A percentile compares a stretch with the other conserved stretches of the same genome.
These are phyloP conservation scores for Rhabditoides inermis DNA, from an alignment of 2,888 invertebrate species.

Conservation along the genomic window DNA sequence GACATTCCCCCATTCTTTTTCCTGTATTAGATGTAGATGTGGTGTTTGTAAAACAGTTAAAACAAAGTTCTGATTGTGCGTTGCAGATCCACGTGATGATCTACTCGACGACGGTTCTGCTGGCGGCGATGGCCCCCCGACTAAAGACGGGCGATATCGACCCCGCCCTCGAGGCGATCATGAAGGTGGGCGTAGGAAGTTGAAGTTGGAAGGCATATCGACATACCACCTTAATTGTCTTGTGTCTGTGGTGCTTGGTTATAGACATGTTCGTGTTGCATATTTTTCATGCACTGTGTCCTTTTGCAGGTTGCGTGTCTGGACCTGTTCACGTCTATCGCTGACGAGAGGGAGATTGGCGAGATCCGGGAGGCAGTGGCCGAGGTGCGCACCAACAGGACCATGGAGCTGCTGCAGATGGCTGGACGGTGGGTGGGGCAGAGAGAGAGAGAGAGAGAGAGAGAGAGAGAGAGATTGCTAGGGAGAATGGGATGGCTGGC, in stretches of 20 bases:
- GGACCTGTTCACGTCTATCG: constrained; percentile 71
- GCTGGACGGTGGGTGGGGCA: too few relatives aligned
- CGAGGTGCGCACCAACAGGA: too few relatives aligned
- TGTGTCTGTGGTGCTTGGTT: too few relatives aligned
- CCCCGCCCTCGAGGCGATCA: constrained; percentile 67
- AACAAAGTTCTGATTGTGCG: not conserved
- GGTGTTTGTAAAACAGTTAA: not conserved
- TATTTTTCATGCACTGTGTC: not conserved
- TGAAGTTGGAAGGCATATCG: too few relatives aligned
- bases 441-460: too few relatives aligned
- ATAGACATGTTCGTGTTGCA: too few relatives aligned
- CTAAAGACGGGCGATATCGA: constrained; percentile 74
- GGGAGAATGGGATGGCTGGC: too few relatives aligned
- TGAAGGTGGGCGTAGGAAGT: constrained; percentile 65
- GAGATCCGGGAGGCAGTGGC: constrained; percentile 70
- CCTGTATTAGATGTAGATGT: not conserved
- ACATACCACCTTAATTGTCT: not conserved
- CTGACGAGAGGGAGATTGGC: constrained; percentile 83
- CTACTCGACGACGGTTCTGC: constrained; percentile 75
- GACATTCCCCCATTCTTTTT: not conserved
- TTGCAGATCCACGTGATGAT: constrained; percentile 74
- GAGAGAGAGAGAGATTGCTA: too few relatives aligned
- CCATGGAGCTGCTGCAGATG: too few relatives aligned
- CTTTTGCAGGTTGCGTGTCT: constrained; percentile 18
- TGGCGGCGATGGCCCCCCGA: constrained; percentile 61